phyloP scores from a whole-genome alignment of 2,113 vertebrate species.

The Lipotes vexillifer region DNA sequence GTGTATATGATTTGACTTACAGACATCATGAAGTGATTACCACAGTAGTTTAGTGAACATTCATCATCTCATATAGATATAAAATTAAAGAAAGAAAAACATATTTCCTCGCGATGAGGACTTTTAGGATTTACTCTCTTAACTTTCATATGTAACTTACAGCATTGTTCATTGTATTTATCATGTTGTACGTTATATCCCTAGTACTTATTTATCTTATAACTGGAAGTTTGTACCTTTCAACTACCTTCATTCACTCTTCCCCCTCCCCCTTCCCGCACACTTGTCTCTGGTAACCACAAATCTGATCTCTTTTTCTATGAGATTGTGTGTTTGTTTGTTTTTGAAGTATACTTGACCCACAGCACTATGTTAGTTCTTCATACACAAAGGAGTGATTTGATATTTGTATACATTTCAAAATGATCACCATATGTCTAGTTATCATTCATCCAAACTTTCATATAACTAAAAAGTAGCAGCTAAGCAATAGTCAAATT shows the following conservation, averaged over 20 bases:
- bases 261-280: background rate
- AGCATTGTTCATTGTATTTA: background rate
- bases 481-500: background rate
- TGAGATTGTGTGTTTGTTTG: background rate
- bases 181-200: background rate
- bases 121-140: background rate
- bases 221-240: background rate
- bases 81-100: background rate
- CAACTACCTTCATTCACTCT: background rate
- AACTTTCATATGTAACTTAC: background rate
- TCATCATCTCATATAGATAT: background rate
- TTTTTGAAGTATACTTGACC: background rate
- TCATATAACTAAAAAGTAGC: background rate
- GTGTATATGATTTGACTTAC: background rate
- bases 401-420: background rate
- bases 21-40: background rate
- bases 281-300: background rate
- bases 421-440: background rate
- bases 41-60: background rate
- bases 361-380: background rate
- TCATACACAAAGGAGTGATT: background rate
- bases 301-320: background rate
- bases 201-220: background rate
- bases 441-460: background rate
- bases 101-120: background rate